Conservation (phyloP, 2,113 vertebrate genomes). For the Cryptotis parvus region DNA sequence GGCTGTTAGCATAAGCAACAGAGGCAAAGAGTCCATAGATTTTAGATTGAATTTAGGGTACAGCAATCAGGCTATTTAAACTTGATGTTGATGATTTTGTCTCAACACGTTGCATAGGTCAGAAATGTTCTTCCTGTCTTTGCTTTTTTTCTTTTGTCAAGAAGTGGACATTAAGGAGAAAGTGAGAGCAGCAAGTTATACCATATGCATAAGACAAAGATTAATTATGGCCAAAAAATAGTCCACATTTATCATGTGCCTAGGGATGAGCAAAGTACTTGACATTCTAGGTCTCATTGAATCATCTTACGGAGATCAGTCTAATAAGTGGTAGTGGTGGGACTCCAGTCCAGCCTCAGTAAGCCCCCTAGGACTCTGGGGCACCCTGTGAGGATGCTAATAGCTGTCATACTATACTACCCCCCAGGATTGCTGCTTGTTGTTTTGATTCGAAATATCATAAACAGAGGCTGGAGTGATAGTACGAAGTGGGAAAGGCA, state of each 20-base stretch:
- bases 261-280: background rate
- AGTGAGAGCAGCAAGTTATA: background rate
- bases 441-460: too few relatives aligned
- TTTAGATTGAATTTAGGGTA: conserved; percentile 38
- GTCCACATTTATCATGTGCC: background rate
- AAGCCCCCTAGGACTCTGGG: background rate
- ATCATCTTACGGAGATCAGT: background rate
- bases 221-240: background rate
- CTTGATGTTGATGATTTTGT: conserved; percentile 19
- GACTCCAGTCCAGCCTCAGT: background rate
- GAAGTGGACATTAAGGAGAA: conserved; percentile 29
- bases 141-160: conserved; percentile 55
- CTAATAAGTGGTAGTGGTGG: background rate
- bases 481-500: too few relatives aligned
- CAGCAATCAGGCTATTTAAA: conserved; percentile 36
- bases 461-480: too few relatives aligned
- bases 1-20: background rate
- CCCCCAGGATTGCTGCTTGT: background rate
- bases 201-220: conserved; percentile 13
- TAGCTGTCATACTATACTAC: background rate
- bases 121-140: conserved; percentile 51
- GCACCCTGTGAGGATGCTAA: background rate
- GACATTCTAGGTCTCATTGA: background rate
- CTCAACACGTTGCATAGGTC: conserved; percentile 36
- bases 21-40: conserved; percentile 60